phyloP scores from a whole-genome alignment of 64 coral and sea anemone species.

The Montipora capricornis region DNA sequence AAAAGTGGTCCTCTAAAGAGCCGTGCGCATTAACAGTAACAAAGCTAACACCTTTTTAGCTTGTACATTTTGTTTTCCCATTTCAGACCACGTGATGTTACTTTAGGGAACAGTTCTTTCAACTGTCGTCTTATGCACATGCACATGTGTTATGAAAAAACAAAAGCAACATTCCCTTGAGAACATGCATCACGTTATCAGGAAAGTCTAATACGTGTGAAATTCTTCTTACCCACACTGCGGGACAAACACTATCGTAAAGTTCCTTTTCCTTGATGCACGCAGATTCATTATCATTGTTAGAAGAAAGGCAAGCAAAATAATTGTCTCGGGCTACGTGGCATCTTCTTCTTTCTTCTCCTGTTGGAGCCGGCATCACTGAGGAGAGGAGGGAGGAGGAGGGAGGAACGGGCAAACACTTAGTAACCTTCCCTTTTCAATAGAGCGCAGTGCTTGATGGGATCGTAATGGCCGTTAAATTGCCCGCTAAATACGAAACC shows the following conservation, averaged over 20 bases:
- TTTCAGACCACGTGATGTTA: no score
- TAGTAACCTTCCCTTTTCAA: constrained; percentile 6
- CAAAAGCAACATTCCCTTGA: no score
- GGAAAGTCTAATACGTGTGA: no score
- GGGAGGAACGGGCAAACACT: neutral
- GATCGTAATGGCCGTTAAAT: constrained; percentile 95
- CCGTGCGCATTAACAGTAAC: no score
- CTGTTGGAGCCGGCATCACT: constrained; percentile 90
- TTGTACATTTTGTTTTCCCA: no score
- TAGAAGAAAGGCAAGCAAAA: constrained; percentile 74
- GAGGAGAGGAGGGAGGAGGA: no score
- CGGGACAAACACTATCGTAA: constrained; percentile 67
- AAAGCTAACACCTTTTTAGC: no score
- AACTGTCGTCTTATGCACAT: no score
- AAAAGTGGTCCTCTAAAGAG: no score
- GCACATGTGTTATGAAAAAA: no score
- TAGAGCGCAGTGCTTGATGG: constrained; percentile 59
- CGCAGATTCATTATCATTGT: constrained; percentile 52
- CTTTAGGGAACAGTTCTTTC: no score
- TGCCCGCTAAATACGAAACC: constrained; percentile 95
- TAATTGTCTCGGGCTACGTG: constrained; percentile 89
- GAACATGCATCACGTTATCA: no score
- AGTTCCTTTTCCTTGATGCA: constrained; percentile 80
- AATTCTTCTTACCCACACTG: constrained; percentile 82
- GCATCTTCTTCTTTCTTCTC: constrained; percentile 82